Evolutionary conservation across 2,113 vertebrate genomes (phyloP).

Genomic region (Acrocephalus arundinaceus): DNA sequence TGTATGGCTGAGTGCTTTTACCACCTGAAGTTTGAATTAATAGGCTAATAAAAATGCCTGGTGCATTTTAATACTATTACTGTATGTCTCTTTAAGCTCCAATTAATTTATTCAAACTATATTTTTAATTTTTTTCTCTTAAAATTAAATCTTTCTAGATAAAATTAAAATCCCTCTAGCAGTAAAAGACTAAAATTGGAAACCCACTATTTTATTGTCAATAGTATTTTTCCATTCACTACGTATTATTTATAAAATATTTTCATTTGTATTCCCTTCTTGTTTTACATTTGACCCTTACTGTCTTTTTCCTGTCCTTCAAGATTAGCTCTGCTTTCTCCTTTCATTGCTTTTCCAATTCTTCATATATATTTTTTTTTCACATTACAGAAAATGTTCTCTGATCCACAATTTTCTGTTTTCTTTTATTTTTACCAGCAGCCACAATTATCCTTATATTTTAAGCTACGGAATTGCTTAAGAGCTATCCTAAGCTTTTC

Average conservation of each 20-base stretch:
- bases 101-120: slow-evolving; percentile 2
- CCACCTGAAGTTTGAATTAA: not conserved
- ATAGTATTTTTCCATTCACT: not conserved
- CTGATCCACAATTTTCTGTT: not conserved
- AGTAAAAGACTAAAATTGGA: not conserved
- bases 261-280: not conserved
- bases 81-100: not conserved
- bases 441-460: not conserved
- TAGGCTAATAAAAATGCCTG: not conserved
- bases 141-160: not conserved
- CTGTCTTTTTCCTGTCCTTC: not conserved
- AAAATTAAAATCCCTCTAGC: not conserved
- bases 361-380: not conserved
- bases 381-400: not conserved
- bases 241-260: not conserved
- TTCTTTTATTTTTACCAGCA: not conserved
- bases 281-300: not conserved
- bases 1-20: not conserved
- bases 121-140: not conserved
- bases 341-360: not conserved
- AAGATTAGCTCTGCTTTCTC: not conserved
- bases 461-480: not conserved
- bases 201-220: not conserved
- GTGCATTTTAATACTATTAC: not conserved
- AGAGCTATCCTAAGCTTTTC: not conserved